These are phyloP conservation scores for Coremacera marginata DNA, from an alignment of 2,888 invertebrate genomes.

Conservation along the genomic window DNA sequence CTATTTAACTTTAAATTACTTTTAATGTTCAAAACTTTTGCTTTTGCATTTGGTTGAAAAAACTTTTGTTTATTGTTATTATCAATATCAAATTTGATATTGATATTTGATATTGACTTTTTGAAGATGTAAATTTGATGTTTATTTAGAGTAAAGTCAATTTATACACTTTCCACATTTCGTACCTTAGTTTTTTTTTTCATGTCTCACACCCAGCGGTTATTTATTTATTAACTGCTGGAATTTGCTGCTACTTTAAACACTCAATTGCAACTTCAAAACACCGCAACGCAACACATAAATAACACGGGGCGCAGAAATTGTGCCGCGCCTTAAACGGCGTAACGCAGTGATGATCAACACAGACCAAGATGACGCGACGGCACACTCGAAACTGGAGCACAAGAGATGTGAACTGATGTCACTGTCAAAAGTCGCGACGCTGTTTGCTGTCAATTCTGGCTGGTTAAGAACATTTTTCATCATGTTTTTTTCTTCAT, in stretches of 20 bases:
- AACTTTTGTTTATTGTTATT: too few relatives aligned
- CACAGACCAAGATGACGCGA: not conserved
- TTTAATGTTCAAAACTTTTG: too few relatives aligned
- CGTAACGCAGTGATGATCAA: not conserved
- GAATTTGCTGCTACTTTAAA: conserved; percentile 3
- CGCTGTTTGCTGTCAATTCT: not conserved
- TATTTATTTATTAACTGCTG: not conserved
- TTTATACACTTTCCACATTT: not conserved
- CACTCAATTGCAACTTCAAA: conserved; percentile 4
- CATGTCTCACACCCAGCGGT: not conserved
- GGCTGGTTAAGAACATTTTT: not conserved
- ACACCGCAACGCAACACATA: not conserved
- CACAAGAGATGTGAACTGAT: not conserved
- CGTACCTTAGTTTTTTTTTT: not conserved
- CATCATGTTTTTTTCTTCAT: not conserved
- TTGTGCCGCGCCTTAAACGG: too few relatives aligned
- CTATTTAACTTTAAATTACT: too few relatives aligned
- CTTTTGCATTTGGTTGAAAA: too few relatives aligned
- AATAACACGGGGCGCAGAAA: not conserved
- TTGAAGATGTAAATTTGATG: too few relatives aligned
- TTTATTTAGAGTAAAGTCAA: too few relatives aligned
- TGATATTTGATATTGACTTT: too few relatives aligned
- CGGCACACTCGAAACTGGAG: not conserved
- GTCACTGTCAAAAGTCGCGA: not conserved
- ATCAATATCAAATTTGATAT: too few relatives aligned